Evolutionary conservation across 2,888 invertebrate species (phyloP), one percentile per base, ranked within the genome.

Genomic region (Callimorpha dominula): DNA sequence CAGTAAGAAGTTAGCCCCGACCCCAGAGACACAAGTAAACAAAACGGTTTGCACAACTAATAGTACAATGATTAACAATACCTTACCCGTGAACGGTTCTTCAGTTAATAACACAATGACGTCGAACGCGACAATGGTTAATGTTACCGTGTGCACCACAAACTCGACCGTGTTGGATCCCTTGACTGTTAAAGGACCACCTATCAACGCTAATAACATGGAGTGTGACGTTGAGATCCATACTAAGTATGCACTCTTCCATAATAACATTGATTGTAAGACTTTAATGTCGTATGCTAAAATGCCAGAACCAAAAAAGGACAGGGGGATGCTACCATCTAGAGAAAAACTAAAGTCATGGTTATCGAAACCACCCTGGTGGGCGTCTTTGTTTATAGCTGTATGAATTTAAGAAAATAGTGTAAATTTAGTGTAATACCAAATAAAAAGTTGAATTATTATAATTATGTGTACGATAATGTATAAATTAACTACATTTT

Each of bases 321-420:
- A 87, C 12, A 80, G 77, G 6, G 78, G 85, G 1, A 72, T 89
- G 12, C 67, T 94, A 60, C 95, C 95, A n/a, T 73, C 88, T 8
- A 89, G 89, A 77, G 79, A 83, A 6, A 92, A 89, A 75, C 77
- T 95, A 49, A 93, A 93, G 75, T 82, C 91, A 0, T 94, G 93
- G 93, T 72, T 93, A 17, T 76, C 88, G 5, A 94, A 90, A 54
- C 95, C 94, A 3, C 95, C 95, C 0, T 95, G 95, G 95, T 95
- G 95, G 95, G 81, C 93, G 85, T 90, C 94, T 31, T 73, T 93
- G 75, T 93, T 95, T 75, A 91, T 95, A 71, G 92, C 93, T 57
- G 89, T 92, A 7, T 95, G 86, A 84, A 31, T 68, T 63, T 15
- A 66, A 46, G 40, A 3, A 54, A 20, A 46, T 52, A 43, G 17